Percentiles rank a stretch among this genome's conserved stretches.
phyloP scores from a whole-genome alignment of 1,140 invertebrate species.

The Drosophila eugracilis region DNA sequence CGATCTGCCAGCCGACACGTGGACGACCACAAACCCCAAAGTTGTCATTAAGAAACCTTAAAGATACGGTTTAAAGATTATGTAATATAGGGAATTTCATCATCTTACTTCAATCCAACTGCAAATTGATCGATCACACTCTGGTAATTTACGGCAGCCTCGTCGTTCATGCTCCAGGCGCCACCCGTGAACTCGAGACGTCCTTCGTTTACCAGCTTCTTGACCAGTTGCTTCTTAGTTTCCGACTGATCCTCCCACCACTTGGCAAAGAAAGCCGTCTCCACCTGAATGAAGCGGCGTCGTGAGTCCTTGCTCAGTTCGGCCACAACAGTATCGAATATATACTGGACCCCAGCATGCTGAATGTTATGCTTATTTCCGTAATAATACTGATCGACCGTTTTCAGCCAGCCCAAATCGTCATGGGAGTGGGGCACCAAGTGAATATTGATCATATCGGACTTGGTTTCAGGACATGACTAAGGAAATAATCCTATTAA shows the following conservation, averaged over 20 bases:
- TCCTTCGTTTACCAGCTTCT: slow-evolving; percentile 89
- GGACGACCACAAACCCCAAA: slow-evolving; percentile 94
- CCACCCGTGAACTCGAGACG: slow-evolving; percentile 95
- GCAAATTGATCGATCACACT: slow-evolving; percentile 97
- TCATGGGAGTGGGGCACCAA: slow-evolving; percentile 93
- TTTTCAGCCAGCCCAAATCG: slow-evolving; percentile 97
- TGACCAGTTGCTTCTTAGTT: slow-evolving; percentile 86
- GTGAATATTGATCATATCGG: slow-evolving; percentile 91
- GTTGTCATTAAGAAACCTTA: slow-evolving; percentile 89
- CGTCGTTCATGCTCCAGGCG: slow-evolving; percentile 97
- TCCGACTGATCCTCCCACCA: slow-evolving; percentile 95
- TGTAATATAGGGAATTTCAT: too few species aligned
- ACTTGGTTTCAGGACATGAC: slow-evolving; percentile 87
- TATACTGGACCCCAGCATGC: slow-evolving; percentile 94
- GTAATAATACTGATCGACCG: slow-evolving; percentile 96
- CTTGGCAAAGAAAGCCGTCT: slow-evolving; percentile 95
- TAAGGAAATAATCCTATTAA: slow-evolving; percentile 63
- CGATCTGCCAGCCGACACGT: slow-evolving; percentile 95
- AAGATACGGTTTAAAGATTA: neutral
- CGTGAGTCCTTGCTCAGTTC: slow-evolving; percentile 90
- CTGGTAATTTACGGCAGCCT: slow-evolving; percentile 96
- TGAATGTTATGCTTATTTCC: slow-evolving; percentile 90
- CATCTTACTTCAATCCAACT: slow-evolving; percentile 89
- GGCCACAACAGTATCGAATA: slow-evolving; percentile 94
- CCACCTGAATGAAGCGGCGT: slow-evolving; percentile 91